Evolutionary conservation across 1,140 invertebrate species (phyloP).

Genomic region (Cherax destructor): DNA sequence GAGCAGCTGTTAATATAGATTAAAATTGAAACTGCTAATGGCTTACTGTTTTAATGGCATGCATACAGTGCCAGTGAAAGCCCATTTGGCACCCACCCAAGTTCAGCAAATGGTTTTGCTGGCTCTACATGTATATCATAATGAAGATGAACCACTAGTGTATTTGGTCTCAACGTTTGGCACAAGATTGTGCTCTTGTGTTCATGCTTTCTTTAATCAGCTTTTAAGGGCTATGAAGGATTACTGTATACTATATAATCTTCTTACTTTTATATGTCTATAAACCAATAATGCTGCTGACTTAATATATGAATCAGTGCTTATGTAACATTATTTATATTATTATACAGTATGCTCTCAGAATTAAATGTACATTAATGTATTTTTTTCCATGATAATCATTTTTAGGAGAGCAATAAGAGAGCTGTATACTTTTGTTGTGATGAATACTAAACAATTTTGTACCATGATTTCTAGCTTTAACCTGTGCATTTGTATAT

Average conservation of each 20-base stretch:
- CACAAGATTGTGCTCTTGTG: neutral
- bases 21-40: neutral
- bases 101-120: no score
- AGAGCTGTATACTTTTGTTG: slow-evolving; percentile 25
- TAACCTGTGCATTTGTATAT: slow-evolving; percentile 43
- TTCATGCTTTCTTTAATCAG: neutral
- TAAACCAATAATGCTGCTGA: neutral
- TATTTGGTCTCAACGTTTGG: neutral
- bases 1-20: neutral
- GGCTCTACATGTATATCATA: neutral
- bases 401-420: slow-evolving; percentile 25
- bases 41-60: neutral
- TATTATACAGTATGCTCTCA: neutral
- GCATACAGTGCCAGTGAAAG: neutral
- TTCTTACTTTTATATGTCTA: neutral
- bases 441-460: slow-evolving; percentile 5
- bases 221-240: neutral
- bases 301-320: neutral
- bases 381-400: neutral
- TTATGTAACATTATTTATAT: neutral
- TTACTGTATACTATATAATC: neutral
- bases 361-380: neutral
- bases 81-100: no score
- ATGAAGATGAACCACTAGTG: neutral
- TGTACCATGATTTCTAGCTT: slow-evolving; percentile 30